A percentile compares a stretch with the other conserved stretches of the same genome.
Conservation (phyloP, 2,888 invertebrate genomes). For the Lepetodrilus schrolli region DNA sequence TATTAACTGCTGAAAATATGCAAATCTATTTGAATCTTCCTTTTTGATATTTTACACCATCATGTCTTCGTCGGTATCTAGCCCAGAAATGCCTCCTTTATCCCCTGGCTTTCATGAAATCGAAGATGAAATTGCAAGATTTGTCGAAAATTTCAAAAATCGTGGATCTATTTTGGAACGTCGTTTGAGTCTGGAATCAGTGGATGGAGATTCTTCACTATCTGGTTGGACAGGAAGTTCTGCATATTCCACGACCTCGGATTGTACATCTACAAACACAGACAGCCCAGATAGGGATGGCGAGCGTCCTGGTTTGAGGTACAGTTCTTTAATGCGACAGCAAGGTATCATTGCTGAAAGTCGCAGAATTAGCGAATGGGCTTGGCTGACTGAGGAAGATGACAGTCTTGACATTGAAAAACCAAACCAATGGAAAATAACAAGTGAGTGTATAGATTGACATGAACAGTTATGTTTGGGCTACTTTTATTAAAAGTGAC, state of each 20-base stretch:
- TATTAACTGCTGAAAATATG: constrained; percentile 21
- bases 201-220: constrained; percentile 47
- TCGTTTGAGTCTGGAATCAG: constrained; percentile 48
- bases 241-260: constrained; percentile 56
- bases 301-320: constrained; percentile 18
- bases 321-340: not conserved
- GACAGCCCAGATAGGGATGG: constrained; percentile 50
- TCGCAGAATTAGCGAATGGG: constrained; percentile 46
- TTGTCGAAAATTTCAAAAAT: constrained; percentile 67
- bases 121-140: constrained; percentile 67
- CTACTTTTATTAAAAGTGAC: too few relatives aligned
- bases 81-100: constrained; percentile 20
- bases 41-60: constrained; percentile 19
- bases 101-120: constrained; percentile 53
- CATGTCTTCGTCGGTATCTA: constrained; percentile 17
- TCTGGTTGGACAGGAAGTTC: constrained; percentile 60
- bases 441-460: not conserved
- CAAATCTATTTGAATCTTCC: not conserved
- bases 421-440: constrained; percentile 1
- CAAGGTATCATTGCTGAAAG: constrained; percentile 47
- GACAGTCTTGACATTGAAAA: constrained; percentile 4
- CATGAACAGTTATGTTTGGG: too few relatives aligned
- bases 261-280: constrained; percentile 41
- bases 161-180: constrained; percentile 59
- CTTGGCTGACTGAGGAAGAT: constrained; percentile 34